A percentile compares a stretch with the other conserved stretches of the same genome.
Evolutionary conservation across 1,140 invertebrate genomes (phyloP).

Genomic region (Drosophila pruinosa): DNA sequence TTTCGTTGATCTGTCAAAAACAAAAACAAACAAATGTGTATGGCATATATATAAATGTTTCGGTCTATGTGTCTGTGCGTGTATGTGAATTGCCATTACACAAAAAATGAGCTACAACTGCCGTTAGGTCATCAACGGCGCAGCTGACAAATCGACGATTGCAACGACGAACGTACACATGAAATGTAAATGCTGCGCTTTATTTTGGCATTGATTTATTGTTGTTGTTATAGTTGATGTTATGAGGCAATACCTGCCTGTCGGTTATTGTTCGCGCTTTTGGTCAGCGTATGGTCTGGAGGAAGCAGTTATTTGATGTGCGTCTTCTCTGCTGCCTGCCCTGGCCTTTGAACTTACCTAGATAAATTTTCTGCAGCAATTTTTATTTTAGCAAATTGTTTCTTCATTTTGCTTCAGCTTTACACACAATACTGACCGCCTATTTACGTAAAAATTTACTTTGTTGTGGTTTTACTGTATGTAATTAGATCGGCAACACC

Average conservation of each 20-base stretch:
- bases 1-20: constrained; percentile 84
- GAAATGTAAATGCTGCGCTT: constrained; percentile 41
- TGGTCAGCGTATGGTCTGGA: constrained; percentile 37
- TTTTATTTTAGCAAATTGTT: constrained; percentile 83
- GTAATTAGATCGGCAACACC: constrained; percentile 71
- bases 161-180: constrained; percentile 19
- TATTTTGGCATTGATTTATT: constrained; percentile 56
- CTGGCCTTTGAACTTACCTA: constrained; percentile 81
- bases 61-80: neutral
- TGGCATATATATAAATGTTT: neutral
- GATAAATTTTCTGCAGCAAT: constrained; percentile 82
- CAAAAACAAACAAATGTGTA: constrained; percentile 26
- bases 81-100: constrained; percentile 20
- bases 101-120: constrained; percentile 26
- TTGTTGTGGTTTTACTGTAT: constrained; percentile 49
- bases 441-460: constrained; percentile 54
- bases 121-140: constrained; percentile 69
- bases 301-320: constrained; percentile 18
- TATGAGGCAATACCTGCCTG: constrained; percentile 75
- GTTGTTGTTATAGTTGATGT: constrained; percentile 42
- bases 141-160: constrained; percentile 30
- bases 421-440: constrained; percentile 41
- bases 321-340: constrained; percentile 16
- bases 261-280: constrained; percentile 7
- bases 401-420: constrained; percentile 77